A percentile compares a stretch with the other conserved stretches of the same genome.
Evolutionary conservation across 2,797 vertebrate genomes (phyloP).

Genomic region (Gambusia yucatana): DNA sequence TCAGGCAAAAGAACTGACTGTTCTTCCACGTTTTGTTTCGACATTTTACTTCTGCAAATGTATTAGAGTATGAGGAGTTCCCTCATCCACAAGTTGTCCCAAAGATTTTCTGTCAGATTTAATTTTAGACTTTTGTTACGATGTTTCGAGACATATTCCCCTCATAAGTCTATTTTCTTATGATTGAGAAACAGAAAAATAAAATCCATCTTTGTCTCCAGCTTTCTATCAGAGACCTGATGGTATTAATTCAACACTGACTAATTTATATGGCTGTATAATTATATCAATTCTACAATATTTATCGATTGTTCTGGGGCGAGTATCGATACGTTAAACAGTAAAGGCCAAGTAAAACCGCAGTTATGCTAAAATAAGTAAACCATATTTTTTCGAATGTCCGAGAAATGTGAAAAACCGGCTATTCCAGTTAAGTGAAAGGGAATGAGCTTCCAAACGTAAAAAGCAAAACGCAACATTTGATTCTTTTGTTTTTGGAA

Average conservation of each 20-base stretch:
- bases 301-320: too few species aligned
- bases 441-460: too few species aligned
- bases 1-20: background rate
- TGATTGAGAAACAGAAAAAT: background rate
- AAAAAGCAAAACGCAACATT: too few species aligned
- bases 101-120: background rate
- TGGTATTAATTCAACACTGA: background rate
- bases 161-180: background rate
- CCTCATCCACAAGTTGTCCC: background rate
- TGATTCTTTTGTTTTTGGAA: too few species aligned
- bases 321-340: too few species aligned
- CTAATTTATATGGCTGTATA: too few species aligned
- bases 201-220: background rate
- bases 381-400: too few species aligned
- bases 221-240: background rate
- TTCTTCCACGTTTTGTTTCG: slow-evolving; percentile 11
- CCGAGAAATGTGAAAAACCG: too few species aligned
- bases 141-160: background rate
- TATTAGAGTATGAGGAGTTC: background rate
- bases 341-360: too few species aligned
- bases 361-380: too few species aligned
- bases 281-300: too few species aligned
- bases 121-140: background rate
- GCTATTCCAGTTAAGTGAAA: too few species aligned
- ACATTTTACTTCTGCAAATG: background rate